These are phyloP conservation scores for Cephus pygmeus DNA, from an alignment of 2,888 invertebrate genomes.

Conservation along the genomic window DNA sequence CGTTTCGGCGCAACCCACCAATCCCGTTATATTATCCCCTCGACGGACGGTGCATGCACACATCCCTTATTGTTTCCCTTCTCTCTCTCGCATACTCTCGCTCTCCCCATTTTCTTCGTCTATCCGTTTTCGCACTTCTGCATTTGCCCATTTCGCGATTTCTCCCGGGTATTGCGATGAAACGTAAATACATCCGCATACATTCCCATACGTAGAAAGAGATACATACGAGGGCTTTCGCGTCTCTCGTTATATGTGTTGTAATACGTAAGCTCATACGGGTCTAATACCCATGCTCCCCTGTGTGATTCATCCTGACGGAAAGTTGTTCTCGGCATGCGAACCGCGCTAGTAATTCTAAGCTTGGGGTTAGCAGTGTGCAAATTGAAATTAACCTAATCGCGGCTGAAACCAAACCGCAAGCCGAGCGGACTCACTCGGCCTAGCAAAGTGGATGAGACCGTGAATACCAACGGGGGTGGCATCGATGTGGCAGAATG, in stretches of 20 bases:
- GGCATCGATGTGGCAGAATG: background rate
- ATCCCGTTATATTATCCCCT: background rate
- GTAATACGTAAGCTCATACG: background rate
- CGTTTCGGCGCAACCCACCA: background rate
- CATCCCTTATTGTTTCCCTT: background rate
- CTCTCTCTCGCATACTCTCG: background rate
- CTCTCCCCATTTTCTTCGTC: background rate
- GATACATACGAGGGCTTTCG: background rate
- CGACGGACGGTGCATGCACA: background rate
- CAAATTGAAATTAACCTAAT: slow-evolving; percentile 21
- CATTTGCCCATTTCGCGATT: background rate
- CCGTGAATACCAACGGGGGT: background rate
- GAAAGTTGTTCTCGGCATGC: slow-evolving; percentile 9
- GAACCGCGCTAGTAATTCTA: background rate
- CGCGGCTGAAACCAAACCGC: slow-evolving; percentile 15
- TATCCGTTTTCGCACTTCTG: background rate
- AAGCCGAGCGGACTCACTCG: slow-evolving; percentile 3
- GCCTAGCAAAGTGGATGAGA: background rate
- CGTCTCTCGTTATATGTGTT: background rate
- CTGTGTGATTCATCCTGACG: background rate
- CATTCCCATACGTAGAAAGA: background rate
- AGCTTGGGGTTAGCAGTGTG: background rate
- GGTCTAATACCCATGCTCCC: background rate
- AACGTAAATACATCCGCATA: background rate
- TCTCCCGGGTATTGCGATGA: slow-evolving; percentile 1